A percentile compares a stretch with the other conserved stretches of the same genome.
phyloP scores from a whole-genome alignment of 2,888 invertebrate species.

The Hedya salicella region DNA sequence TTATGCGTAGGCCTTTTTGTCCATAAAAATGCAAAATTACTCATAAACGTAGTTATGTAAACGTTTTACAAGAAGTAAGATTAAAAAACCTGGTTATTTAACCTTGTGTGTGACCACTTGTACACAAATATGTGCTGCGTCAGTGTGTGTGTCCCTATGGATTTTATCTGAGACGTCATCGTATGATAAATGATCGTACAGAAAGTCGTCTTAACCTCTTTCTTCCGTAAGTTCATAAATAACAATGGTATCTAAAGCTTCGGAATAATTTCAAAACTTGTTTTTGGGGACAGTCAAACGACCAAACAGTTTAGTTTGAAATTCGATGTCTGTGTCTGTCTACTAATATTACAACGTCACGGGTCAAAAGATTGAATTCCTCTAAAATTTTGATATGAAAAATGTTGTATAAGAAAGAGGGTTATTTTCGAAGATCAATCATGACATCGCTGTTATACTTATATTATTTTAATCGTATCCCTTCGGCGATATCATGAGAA shows the following conservation, averaged over 20 bases:
- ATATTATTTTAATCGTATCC: constrained; percentile 23
- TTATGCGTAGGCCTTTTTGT: too few relatives aligned
- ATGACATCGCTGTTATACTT: constrained; percentile 19
- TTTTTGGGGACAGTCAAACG: constrained; percentile 47
- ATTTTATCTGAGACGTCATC: constrained; percentile 73
- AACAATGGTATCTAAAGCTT: constrained; percentile 67
- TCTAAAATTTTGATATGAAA: constrained; percentile 10
- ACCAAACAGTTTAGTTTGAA: constrained; percentile 28
- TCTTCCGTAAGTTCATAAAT: constrained; percentile 66
- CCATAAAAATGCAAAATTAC: not conserved
- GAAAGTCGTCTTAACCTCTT: constrained; percentile 67
- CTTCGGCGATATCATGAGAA: constrained; percentile 19
- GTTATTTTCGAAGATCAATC: constrained; percentile 17
- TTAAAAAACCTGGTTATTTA: constrained; percentile 55
- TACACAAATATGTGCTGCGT: constrained; percentile 50
- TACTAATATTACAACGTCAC: constrained; percentile 50
- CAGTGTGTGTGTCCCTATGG: constrained; percentile 59
- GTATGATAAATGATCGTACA: constrained; percentile 78
- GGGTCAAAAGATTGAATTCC: constrained; percentile 49
- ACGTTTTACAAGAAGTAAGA: constrained; percentile 53
- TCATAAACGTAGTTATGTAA: constrained; percentile 25
- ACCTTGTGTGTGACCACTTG: constrained; percentile 53
- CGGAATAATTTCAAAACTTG: constrained; percentile 65
- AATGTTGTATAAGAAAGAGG: constrained; percentile 11
- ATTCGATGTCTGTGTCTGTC: constrained; percentile 43